Evolutionary conservation across 2,797 vertebrate genomes (phyloP), one percentile per base, ranked within the genome.

Genomic region (Atherinosoma microstoma): DNA sequence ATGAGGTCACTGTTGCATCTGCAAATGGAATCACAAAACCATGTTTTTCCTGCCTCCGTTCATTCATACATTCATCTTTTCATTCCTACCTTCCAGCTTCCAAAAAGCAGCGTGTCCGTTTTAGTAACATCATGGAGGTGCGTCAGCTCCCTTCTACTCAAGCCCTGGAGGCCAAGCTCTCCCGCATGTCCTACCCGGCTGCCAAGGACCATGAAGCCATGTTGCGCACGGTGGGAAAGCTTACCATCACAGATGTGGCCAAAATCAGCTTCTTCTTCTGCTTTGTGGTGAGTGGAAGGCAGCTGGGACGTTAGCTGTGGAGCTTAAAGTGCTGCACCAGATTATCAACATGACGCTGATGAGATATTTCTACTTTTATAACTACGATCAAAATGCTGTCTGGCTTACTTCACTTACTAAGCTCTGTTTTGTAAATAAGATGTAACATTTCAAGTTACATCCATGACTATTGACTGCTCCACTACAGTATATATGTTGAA

Each of bases 241-340:
- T 98, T 35, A 96, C 96, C 56, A 94, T 98, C 80, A 94, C 94
- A 35, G 97, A 98, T 82, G 97, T 99, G 87, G 98, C 98, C 80
- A 98, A 98, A 93, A 98, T 98, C 64, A 99, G 97, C 92, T 98
- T 99, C 92, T 97, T 99, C 87, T 98, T 98, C 92, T 99, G 97
- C 90, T 98, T 99, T 84, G 97, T 99, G 96, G 98, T 97, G 90
- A 84, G 97, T 62, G 20, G 29, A 34, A 38, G 11, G 29, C 27
- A 18, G 51, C 49, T n/a, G 49, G 32, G 16, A 27, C 6, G 1
- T 15, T 22, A 16, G 10, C 11, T 35, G 11, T 22, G 5, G 24
- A 27, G 24, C 24, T 27, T 27, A 27, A 27, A 27, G 24, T 27
- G 22, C 22, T 11, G 8, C 18, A 22, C 22, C 47, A 49, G n/a